A percentile compares a stretch with the other conserved stretches of the same genome.
Conservation (phyloP, 2,888 invertebrate species). For the Thumatha senex region DNA sequence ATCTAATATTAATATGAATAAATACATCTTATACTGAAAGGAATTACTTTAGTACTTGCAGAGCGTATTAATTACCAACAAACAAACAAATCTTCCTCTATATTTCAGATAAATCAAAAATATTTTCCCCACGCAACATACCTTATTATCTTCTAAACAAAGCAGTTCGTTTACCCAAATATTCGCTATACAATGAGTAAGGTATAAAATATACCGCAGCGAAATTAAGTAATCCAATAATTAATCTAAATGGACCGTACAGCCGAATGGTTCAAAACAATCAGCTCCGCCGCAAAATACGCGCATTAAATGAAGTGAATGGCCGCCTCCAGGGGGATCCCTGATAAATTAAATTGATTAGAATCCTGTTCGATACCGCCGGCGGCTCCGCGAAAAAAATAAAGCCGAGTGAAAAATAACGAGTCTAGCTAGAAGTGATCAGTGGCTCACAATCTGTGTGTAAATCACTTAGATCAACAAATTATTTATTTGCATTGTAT, state of each 20-base stretch:
- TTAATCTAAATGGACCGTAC: constrained; percentile 84
- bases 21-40: too few relatives aligned
- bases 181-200: constrained; percentile 44
- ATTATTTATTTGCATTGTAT: constrained; percentile 29
- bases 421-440: constrained; percentile 46
- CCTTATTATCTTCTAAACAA: constrained; percentile 34
- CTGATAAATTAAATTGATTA: constrained; percentile 84
- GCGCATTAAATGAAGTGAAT: constrained; percentile 84
- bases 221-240: constrained; percentile 83
- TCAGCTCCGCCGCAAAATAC: constrained; percentile 83
- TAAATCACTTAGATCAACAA: constrained; percentile 48
- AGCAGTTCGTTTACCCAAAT: constrained; percentile 31
- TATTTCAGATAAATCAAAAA: constrained; percentile 7
- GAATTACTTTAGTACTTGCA: too few relatives aligned
- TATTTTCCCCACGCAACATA: constrained; percentile 16
- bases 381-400: constrained; percentile 73
- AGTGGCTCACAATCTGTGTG: constrained; percentile 52
- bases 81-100: too few relatives aligned
- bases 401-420: constrained; percentile 77
- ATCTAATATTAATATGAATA: too few relatives aligned
- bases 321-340: constrained; percentile 80
- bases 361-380: constrained; percentile 79
- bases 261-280: constrained; percentile 83
- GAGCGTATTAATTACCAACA: too few relatives aligned
- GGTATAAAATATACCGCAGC: constrained; percentile 67